Percentiles rank a stretch among this genome's conserved stretches.
These are phyloP conservation scores for Oxyura jamaicensis DNA, from an alignment of 2,113 vertebrate genomes.

Conservation along the genomic window DNA sequence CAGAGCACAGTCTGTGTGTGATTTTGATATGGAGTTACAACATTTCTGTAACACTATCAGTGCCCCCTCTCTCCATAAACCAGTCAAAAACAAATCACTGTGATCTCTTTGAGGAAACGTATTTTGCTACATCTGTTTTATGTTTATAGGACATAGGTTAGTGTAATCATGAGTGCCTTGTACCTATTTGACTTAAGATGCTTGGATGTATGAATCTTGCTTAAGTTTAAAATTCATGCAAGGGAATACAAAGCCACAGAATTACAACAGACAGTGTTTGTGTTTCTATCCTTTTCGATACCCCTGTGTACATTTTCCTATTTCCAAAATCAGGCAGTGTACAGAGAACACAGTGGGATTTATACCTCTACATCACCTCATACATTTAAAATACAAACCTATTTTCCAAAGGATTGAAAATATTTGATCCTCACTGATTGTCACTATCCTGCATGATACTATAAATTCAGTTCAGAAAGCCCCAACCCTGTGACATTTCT, in stretches of 20 bases:
- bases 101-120: background rate
- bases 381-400: conserved; percentile 45
- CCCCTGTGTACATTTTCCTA: background rate
- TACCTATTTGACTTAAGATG: background rate
- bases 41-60: background rate
- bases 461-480: conserved; percentile 56
- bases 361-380: background rate
- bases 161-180: background rate
- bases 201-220: background rate
- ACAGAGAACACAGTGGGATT: conserved; percentile 4
- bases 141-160: background rate
- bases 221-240: background rate
- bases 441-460: background rate
- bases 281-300: background rate
- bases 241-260: background rate
- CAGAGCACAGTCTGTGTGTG: background rate
- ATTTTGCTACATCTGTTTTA: background rate
- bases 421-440: background rate
- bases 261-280: background rate
- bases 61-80: background rate
- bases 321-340: background rate
- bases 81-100: background rate
- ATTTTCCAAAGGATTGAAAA: conserved; percentile 43
- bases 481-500: conserved; percentile 19
- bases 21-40: background rate